phyloP scores from a whole-genome alignment of 2,888 invertebrate genomes.

The Pterostichus niger region DNA sequence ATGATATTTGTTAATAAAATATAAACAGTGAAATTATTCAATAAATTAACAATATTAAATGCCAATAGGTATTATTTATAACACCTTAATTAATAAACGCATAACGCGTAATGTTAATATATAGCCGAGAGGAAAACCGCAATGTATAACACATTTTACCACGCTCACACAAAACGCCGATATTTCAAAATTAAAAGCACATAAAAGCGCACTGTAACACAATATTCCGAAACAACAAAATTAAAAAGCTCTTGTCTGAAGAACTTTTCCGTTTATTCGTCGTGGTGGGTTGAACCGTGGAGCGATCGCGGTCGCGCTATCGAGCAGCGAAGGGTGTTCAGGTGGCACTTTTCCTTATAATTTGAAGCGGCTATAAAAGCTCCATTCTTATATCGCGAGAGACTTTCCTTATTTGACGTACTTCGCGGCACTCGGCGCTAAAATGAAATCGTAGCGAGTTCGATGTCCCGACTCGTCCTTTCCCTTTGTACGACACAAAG shows the following conservation, averaged over 20 bases:
- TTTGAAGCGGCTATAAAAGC: constrained; percentile 31
- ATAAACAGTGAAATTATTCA: too few relatives aligned
- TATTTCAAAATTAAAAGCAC: constrained; percentile 1
- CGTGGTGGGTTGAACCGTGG: neutral
- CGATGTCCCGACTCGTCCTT: constrained; percentile 3
- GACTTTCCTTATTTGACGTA: neutral
- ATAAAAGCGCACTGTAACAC: constrained; percentile 10
- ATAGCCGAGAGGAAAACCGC: neutral
- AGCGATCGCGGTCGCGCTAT: too few relatives aligned
- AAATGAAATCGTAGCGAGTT: constrained; percentile 15
- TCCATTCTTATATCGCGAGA: constrained; percentile 13
- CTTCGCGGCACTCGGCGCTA: neutral
- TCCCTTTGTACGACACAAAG: constrained; percentile 2
- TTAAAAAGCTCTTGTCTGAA: constrained; percentile 18
- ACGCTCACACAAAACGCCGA: neutral
- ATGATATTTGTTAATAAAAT: too few relatives aligned
- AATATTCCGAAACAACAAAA: constrained; percentile 21
- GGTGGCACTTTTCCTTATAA: constrained; percentile 38
- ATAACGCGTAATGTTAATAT: neutral
- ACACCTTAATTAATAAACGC: too few relatives aligned
- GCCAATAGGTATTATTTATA: too few relatives aligned
- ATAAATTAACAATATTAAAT: too few relatives aligned
- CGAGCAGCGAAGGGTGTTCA: neutral
- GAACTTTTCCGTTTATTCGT: constrained; percentile 3
- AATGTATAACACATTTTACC: neutral